phyloP scores from a whole-genome alignment of 2,113 vertebrate genomes.

The Oreochromis tanganicae region DNA sequence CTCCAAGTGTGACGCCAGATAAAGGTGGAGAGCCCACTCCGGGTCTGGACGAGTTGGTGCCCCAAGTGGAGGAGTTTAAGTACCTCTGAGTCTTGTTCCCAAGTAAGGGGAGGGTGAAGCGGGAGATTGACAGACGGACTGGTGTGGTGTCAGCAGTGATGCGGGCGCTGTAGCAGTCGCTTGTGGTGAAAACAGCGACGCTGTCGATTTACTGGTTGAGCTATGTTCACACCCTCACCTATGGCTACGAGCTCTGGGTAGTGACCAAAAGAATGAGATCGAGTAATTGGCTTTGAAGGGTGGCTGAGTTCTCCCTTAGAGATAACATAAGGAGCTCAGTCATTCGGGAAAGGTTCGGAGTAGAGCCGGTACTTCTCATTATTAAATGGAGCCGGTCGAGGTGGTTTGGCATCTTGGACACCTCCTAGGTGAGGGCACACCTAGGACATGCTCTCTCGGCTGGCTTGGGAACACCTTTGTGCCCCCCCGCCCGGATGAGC shows the following conservation, averaged over 20 bases:
- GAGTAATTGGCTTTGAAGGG: neutral
- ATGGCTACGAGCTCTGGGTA: neutral
- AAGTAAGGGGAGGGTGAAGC: neutral
- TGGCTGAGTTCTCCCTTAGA: neutral
- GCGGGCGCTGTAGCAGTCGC: neutral
- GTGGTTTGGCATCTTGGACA: neutral
- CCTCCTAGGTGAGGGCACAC: neutral
- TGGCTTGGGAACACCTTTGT: neutral
- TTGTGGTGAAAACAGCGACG: neutral
- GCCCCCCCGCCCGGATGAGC: neutral
- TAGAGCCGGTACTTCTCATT: neutral
- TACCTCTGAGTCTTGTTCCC: neutral
- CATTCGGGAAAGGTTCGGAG: neutral
- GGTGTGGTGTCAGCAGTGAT: neutral
- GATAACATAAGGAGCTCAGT: neutral
- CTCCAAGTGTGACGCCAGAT: neutral
- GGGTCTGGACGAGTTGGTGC: neutral
- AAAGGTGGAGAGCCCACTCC: neutral
- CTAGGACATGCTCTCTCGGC: neutral
- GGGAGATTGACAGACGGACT: accelerated
- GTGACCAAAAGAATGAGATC: neutral
- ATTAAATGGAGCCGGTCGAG: neutral
- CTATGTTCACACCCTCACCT: neutral
- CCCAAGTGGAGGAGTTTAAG: neutral
- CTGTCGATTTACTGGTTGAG: neutral